phyloP scores from a whole-genome alignment of 1,140 invertebrate genomes.

The Lethocerus indicus region DNA sequence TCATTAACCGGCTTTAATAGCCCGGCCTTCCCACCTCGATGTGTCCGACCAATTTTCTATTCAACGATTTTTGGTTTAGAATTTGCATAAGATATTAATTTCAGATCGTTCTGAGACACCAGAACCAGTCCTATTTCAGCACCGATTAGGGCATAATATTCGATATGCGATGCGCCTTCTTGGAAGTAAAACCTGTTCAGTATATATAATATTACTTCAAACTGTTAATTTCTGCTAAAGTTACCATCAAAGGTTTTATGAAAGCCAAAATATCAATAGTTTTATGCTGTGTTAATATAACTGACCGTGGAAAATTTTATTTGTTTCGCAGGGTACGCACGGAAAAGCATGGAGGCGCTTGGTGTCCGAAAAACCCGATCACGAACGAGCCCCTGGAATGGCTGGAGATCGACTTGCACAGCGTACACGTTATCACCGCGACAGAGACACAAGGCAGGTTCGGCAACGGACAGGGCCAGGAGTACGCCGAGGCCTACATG shows the following conservation, averaged over 20 bases:
- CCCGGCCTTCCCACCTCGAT: not conserved
- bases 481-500: slow-evolving; percentile 59
- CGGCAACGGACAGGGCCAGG: slow-evolving; percentile 65
- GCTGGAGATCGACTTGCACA: slow-evolving; percentile 57
- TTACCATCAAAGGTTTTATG: not conserved
- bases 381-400: slow-evolving; percentile 55
- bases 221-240: too few species aligned
- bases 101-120: too few species aligned
- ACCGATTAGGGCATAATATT: too few species aligned
- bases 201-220: too few species aligned
- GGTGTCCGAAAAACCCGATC: slow-evolving; percentile 64
- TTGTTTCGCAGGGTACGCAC: slow-evolving; percentile 45
- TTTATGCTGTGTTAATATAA: not conserved
- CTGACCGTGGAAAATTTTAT: slow-evolving; percentile 6
- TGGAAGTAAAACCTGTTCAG: too few species aligned
- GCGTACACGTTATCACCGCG: slow-evolving; percentile 56
- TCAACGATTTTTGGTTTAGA: too few species aligned
- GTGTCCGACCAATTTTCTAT: too few species aligned
- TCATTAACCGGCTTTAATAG: slow-evolving; percentile 5
- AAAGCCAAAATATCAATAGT: not conserved
- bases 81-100: too few species aligned
- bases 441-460: slow-evolving; percentile 72
- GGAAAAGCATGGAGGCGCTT: slow-evolving; percentile 67
- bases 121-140: too few species aligned
- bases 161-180: too few species aligned